These are phyloP conservation scores for Drosophila recens DNA, from an alignment of 2,888 invertebrate genomes.

Conservation along the genomic window DNA sequence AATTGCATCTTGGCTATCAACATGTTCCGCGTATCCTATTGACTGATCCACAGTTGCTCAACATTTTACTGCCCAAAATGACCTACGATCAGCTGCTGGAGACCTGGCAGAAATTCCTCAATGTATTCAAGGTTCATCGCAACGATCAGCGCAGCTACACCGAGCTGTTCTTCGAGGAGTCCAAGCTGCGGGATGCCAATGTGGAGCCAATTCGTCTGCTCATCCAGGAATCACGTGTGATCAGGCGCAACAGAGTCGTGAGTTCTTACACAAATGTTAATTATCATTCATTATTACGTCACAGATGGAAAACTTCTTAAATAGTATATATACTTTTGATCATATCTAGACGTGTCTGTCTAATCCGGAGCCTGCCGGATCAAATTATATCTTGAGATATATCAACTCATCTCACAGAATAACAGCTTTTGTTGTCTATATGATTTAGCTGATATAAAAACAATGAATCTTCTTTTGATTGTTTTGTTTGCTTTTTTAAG, in stretches of 20 bases:
- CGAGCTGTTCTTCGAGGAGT: constrained; percentile 50
- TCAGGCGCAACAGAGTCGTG: constrained; percentile 32
- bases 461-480: too few species aligned
- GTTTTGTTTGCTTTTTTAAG: too few species aligned
- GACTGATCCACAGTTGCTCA: constrained; percentile 55
- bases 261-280: constrained; percentile 16
- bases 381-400: too few species aligned
- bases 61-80: constrained; percentile 72
- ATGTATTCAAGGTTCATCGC: constrained; percentile 23
- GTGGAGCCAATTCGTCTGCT: constrained; percentile 77
- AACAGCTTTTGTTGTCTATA: too few species aligned
- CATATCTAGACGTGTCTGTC: too few species aligned
- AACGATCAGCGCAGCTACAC: not conserved
- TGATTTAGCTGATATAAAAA: too few species aligned
- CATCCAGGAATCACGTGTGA: constrained; percentile 53
- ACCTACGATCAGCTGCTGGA: constrained; percentile 71
- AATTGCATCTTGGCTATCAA: constrained; percentile 59
- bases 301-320: too few species aligned
- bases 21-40: constrained; percentile 78
- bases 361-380: too few species aligned
- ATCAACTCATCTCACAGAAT: too few species aligned
- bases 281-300: not conserved
- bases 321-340: too few species aligned
- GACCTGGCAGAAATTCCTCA: constrained; percentile 56
- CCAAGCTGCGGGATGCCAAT: constrained; percentile 59